Conservation (phyloP, 2,797 vertebrate species). For the Cyclura pinguis region DNA sequence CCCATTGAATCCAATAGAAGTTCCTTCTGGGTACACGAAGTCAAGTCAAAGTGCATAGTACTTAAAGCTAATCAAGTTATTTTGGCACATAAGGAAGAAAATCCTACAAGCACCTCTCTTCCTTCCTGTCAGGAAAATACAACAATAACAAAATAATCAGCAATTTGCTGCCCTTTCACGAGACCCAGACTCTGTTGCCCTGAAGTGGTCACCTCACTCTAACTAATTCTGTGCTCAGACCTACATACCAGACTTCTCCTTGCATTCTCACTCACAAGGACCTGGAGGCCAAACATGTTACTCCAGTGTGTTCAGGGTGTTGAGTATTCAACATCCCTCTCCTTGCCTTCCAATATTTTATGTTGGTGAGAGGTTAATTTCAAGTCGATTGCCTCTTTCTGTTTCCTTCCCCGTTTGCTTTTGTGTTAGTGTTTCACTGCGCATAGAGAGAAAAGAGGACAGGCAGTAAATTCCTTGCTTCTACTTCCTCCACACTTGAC, state of each 20-base stretch:
- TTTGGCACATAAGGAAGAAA: too few relatives aligned
- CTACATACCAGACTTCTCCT: not conserved
- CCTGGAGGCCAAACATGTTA: not conserved
- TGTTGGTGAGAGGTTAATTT: not conserved
- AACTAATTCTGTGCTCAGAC: too few relatives aligned
- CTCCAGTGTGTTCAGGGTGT: not conserved
- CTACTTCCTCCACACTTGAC: not conserved
- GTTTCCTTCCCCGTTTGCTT: not conserved
- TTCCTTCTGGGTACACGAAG: too few relatives aligned
- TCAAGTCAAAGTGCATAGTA: too few relatives aligned
- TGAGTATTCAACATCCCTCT: not conserved
- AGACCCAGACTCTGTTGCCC: too few relatives aligned
- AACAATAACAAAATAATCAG: too few relatives aligned
- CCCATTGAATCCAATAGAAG: too few relatives aligned
- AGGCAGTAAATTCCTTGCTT: not conserved
- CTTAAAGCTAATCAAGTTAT: too few relatives aligned
- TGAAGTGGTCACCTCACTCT: too few relatives aligned
- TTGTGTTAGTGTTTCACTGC: not conserved
- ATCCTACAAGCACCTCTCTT: too few relatives aligned
- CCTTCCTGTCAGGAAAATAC: too few relatives aligned
- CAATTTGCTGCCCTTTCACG: too few relatives aligned
- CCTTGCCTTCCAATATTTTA: not conserved
- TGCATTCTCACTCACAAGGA: not conserved
- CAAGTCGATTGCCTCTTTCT: not conserved
- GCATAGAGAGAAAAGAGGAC: not conserved